Evolutionary conservation across 2,888 invertebrate species (phyloP).

Genomic region (Melitaea athalia): DNA sequence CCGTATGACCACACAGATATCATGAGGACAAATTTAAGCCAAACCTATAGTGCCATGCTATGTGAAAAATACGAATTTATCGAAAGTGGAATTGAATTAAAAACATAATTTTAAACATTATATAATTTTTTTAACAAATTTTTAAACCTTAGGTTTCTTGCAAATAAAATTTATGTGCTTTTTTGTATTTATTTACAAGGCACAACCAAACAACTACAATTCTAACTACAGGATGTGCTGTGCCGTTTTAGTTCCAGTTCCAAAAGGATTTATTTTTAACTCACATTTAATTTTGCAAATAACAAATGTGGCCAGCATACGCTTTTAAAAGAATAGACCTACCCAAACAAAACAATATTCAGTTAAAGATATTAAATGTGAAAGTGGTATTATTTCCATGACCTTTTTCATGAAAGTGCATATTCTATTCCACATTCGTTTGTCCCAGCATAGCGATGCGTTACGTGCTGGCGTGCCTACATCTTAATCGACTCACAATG

Average conservation of each 20-base stretch:
- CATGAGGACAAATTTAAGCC: conserved; percentile 30
- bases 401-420: background rate
- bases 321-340: background rate
- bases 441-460: conserved; percentile 34
- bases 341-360: background rate
- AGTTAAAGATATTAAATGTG: background rate
- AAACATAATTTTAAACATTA: conserved; percentile 12
- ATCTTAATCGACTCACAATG: conserved; percentile 75
- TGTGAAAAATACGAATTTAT: conserved; percentile 46
- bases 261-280: background rate
- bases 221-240: conserved; percentile 22
- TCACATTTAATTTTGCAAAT: background rate
- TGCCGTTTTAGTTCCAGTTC: background rate
- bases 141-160: conserved; percentile 17
- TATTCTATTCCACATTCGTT: conserved; percentile 39
- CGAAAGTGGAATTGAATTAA: conserved; percentile 53
- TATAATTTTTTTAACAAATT: background rate
- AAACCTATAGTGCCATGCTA: conserved; percentile 37
- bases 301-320: background rate
- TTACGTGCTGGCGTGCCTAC: conserved; percentile 71
- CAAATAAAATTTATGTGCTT: conserved; percentile 22
- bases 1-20: conserved; percentile 40
- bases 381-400: background rate
- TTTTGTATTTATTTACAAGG: conserved; percentile 30
- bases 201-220: conserved; percentile 26